Percentiles rank a stretch among this genome's conserved stretches.
Conservation (phyloP, 2,113 vertebrate genomes). For the Onychostoma macrolepis region DNA sequence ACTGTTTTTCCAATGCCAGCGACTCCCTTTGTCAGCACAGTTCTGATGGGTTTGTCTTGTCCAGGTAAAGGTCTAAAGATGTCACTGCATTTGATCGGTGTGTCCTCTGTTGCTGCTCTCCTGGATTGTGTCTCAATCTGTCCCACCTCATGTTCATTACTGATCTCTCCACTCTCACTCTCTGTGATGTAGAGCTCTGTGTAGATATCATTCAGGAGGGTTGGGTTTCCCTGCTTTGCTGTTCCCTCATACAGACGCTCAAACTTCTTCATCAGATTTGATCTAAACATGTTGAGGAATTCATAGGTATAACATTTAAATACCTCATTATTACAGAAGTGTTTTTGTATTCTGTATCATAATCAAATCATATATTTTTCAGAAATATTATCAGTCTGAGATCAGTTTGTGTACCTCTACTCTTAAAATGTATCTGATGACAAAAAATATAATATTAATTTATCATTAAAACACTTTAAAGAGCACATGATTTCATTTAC, state of each 20-base stretch:
- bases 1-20: slow-evolving; percentile 5
- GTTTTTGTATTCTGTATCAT: no score
- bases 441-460: no score
- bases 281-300: background rate
- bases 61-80: slow-evolving; percentile 7
- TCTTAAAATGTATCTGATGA: no score
- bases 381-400: no score
- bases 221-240: background rate
- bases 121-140: no score
- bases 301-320: background rate
- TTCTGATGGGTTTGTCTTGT: background rate
- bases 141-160: background rate
- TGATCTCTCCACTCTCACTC: slow-evolving; percentile 11
- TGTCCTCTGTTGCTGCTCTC: background rate
- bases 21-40: slow-evolving; percentile 6
- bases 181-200: slow-evolving; percentile 49
- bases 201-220: slow-evolving; percentile 42
- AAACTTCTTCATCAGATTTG: background rate
- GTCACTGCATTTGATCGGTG: background rate
- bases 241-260: background rate
- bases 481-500: no score
- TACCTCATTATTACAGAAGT: no score
- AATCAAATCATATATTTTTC: background rate
- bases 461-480: no score
- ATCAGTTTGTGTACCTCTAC: no score